Evolutionary conservation across 2,113 vertebrate species (phyloP), one percentile per base, ranked within the genome.

Genomic region (Drymodes brunneopygia): DNA sequence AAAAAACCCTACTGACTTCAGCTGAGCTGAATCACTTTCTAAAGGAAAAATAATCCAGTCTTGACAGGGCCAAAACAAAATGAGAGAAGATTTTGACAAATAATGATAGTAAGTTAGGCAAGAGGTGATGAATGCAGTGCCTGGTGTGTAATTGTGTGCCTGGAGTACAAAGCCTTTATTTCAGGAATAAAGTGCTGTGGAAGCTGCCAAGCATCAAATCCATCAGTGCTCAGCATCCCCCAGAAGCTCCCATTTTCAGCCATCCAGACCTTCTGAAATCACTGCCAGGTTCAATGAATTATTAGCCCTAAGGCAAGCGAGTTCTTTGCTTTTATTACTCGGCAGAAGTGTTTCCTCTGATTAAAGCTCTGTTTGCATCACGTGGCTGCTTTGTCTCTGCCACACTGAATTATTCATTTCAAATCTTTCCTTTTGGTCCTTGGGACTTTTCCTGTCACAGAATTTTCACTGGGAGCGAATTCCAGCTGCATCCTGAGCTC

Each of bases 111-210:
- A 81, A 77, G 80, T 31, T 93, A 47, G 35, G 79, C 58, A 73
- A 83, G 91, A 71, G 60, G 78, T 90, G 88, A 94, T 78, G 75
- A 73, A 92, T 90, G 71, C 69, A 38, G 80, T 62, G 86, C 88
- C 93, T 85, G 65, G 60, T 91, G 65, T 78, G 81, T 92, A 89
- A 91, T 81, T 95, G 78, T 60, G 35, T 36, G 83, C 96, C 92
- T 91, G 44, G 65, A 91, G 90, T 64, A 81, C 29, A 78, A 80
- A 79, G 19, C 40, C 27, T 62, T 85, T 83, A 80, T 69, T 82
- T 67, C 53, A 75, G 62, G 67, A 92, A 53, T 77, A 69, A 90
- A 90, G 51, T 56, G 71, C 81, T 51, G 3, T 44, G 69, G 73
- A 54, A 90, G 82, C 70, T 93, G 88, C 86, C 75, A 83, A 70